phyloP scores from a whole-genome alignment of 1,140 invertebrate species.

The Pseudomyrmex flavicornis region DNA sequence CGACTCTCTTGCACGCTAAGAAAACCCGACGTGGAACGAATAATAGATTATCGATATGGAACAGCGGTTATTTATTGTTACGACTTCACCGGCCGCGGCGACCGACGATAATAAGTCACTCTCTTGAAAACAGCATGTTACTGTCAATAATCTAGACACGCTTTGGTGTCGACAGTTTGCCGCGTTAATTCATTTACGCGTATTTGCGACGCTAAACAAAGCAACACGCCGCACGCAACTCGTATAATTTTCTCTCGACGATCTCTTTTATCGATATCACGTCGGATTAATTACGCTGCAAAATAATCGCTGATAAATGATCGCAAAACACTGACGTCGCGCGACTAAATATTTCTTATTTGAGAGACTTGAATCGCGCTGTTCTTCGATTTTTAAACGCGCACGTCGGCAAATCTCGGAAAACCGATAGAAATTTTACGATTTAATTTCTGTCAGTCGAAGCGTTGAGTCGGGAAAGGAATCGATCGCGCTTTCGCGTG shows the following conservation, averaged over 20 bases:
- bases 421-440: neutral
- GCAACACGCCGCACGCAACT: too few species aligned
- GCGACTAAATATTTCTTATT: neutral
- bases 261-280: neutral
- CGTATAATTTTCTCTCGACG: neutral
- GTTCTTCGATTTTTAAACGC: too few species aligned
- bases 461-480: neutral
- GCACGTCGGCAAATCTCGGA: too few species aligned
- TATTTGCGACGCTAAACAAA: conserved; percentile 4
- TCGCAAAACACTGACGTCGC: neutral
- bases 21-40: conserved; percentile 18
- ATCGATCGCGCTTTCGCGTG: conserved; percentile 35
- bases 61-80: conserved; percentile 44
- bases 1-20: conserved; percentile 2
- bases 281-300: neutral
- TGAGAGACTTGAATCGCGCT: too few species aligned
- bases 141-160: conserved; percentile 35
- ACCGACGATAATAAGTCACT: conserved; percentile 53
- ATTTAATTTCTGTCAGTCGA: neutral
- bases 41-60: conserved; percentile 12
- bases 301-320: conserved; percentile 1
- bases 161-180: neutral
- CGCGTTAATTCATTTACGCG: conserved; percentile 24
- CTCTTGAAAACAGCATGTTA: conserved; percentile 6
- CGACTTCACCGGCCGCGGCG: neutral